phyloP scores from a whole-genome alignment of 2,113 vertebrate genomes.

The Antechinus stuartii region DNA sequence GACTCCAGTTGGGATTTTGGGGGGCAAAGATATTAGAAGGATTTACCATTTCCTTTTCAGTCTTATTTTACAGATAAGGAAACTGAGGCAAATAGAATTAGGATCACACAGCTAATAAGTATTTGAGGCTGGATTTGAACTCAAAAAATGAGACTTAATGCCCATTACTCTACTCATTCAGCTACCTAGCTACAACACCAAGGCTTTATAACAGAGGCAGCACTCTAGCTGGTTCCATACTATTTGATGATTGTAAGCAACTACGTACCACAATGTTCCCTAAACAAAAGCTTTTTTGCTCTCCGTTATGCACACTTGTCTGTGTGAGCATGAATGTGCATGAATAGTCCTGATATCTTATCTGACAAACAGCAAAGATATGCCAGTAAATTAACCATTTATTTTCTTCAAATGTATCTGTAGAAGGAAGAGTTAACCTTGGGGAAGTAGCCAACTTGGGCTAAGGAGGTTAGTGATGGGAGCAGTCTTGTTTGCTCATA shows the following conservation, averaged over 20 bases:
- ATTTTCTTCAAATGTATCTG: slow-evolving; percentile 30
- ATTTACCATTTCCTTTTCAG: not conserved
- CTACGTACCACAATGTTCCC: not conserved
- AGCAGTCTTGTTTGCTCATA: slow-evolving; percentile 68
- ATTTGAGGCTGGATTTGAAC: not conserved
- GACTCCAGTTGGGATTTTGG: not conserved
- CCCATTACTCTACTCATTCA: not conserved
- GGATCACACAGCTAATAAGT: not conserved
- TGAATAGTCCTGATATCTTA: not conserved
- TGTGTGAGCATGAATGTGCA: not conserved
- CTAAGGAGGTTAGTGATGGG: slow-evolving; percentile 67
- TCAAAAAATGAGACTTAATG: not conserved
- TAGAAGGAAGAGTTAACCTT: slow-evolving; percentile 59
- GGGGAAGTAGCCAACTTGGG: slow-evolving; percentile 69
- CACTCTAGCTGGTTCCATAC: not conserved
- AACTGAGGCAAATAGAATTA: not conserved
- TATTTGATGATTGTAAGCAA: not conserved
- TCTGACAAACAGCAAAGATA: not conserved
- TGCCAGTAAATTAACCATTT: not conserved
- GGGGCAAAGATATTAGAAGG: not conserved
- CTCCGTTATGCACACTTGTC: not conserved
- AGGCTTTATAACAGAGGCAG: not conserved
- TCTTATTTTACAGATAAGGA: not conserved
- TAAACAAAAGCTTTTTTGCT: not conserved
- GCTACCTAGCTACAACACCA: not conserved